Conservation (phyloP, 2,888 invertebrate genomes). For the Lingula anatina region DNA sequence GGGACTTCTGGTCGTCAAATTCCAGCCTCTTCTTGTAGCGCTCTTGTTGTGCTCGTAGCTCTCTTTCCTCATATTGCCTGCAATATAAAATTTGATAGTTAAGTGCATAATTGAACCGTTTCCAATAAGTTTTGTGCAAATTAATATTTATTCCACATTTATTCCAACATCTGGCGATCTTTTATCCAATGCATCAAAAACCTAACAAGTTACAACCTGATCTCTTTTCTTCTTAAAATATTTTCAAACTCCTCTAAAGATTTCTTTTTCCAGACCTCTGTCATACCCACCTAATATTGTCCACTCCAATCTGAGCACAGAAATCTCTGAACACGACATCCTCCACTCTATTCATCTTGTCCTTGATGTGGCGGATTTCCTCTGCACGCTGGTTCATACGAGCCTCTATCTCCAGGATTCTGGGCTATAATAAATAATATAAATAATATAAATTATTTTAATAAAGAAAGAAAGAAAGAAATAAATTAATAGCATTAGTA, state of each 20-base stretch:
- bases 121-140: too few relatives aligned
- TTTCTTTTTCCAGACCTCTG: too few relatives aligned
- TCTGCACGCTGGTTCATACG: conserved; percentile 66
- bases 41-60: conserved; percentile 73
- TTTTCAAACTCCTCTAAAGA: too few relatives aligned
- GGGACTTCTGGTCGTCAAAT: conserved; percentile 81
- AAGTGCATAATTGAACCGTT: too few relatives aligned
- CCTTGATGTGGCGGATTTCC: conserved; percentile 80
- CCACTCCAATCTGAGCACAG: conserved; percentile 88
- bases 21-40: conserved; percentile 89
- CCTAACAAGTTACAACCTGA: too few relatives aligned
- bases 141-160: too few relatives aligned
- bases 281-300: conserved; percentile 69
- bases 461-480: conserved; percentile 57
- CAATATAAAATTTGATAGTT: too few relatives aligned
- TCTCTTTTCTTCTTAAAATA: too few relatives aligned
- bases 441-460: too few relatives aligned
- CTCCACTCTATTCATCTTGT: conserved; percentile 94
- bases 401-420: conserved; percentile 61
- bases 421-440: conserved; percentile 55
- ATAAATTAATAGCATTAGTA: conserved; percentile 1
- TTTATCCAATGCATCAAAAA: too few relatives aligned
- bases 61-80: conserved; percentile 92
- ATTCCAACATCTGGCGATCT: too few relatives aligned
- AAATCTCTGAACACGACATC: conserved; percentile 93